Evolutionary conservation across 2,888 invertebrate species (phyloP), one percentile per base, ranked within the genome.

Genomic region (Xylota sylvarum): DNA sequence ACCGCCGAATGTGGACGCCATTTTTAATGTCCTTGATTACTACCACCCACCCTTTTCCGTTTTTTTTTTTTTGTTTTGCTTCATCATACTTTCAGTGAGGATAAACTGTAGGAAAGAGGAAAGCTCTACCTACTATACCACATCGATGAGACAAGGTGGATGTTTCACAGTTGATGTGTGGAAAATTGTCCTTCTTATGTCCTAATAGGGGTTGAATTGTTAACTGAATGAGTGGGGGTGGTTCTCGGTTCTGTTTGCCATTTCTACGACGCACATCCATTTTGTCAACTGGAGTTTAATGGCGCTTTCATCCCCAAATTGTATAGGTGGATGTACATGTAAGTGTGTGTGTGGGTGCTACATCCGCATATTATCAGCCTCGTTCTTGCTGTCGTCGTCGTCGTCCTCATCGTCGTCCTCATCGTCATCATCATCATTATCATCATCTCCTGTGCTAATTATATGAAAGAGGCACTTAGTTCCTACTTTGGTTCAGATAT

Each of bases 401-500:
- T 85, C 69, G 70, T 81, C 65, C 12, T 81, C 86, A 78, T 82
- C 82, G 46, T 69, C 23, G 30, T 82, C 55, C 48, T 52, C 56
- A 70, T 85, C 69, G 70, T 76, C 65, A 19, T 81, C 86, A 82
- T 82, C 82, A 78, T 76, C 81, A 77, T 78, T 67, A 78, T 86
- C 86, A 86, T 86, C 86, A 86, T 86, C 86, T 82, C 62, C 82
- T 78, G 86, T 77, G 82, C 86, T 86, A 86, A 82, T 86, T 86
- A 82, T 86, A 86, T 56, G 82, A 86, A 82, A 86, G 86, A 82
- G 86, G 86, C 82, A 86, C 86, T 86, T 86, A 86, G 86, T 86
- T 86, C 86, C 86, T 86, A 86, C 86, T 86, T 86, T 86, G 73
- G 86, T 86, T 82, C 86, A 86, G 86, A 86, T 86, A 86, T 86